Percentiles rank a stretch among this genome's conserved stretches.
phyloP scores from a whole-genome alignment of 2,888 invertebrate genomes.

The Eurytoma adleriae region DNA sequence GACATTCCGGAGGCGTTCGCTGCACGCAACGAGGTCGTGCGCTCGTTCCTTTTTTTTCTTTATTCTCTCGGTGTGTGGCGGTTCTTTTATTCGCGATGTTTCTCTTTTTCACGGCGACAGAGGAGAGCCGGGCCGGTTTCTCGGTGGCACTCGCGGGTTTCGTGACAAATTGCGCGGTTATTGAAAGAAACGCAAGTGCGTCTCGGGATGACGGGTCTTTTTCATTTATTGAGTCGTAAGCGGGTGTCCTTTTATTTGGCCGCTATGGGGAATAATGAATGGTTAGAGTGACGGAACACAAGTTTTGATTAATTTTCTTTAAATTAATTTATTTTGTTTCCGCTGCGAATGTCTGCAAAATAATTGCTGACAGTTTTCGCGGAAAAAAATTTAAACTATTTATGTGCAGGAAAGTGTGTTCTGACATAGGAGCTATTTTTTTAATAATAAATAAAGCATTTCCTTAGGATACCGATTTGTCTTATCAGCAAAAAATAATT shows the following conservation, averaged over 20 bases:
- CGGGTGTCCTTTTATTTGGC: neutral
- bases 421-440: no score
- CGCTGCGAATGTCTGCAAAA: no score
- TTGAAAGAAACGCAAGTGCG: neutral
- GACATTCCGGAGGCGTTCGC: constrained; percentile 18
- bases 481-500: no score
- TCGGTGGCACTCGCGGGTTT: neutral
- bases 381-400: no score
- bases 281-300: no score
- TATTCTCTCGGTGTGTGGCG: constrained; percentile 3
- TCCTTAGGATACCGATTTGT: no score
- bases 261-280: no score
- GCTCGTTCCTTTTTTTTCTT: constrained; percentile 10
- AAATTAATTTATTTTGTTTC: no score
- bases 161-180: constrained; percentile 38
- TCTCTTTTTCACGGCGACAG: neutral
- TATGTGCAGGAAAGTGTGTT: no score
- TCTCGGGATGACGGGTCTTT: neutral
- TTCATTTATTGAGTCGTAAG: constrained; percentile 1
- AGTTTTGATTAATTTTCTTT: no score
- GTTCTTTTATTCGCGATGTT: neutral
- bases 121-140: neutral
- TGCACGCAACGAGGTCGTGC: constrained; percentile 11
- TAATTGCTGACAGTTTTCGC: no score
- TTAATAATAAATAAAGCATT: no score